phyloP scores from a whole-genome alignment of 2,888 invertebrate species.

The Volucella inanis region DNA sequence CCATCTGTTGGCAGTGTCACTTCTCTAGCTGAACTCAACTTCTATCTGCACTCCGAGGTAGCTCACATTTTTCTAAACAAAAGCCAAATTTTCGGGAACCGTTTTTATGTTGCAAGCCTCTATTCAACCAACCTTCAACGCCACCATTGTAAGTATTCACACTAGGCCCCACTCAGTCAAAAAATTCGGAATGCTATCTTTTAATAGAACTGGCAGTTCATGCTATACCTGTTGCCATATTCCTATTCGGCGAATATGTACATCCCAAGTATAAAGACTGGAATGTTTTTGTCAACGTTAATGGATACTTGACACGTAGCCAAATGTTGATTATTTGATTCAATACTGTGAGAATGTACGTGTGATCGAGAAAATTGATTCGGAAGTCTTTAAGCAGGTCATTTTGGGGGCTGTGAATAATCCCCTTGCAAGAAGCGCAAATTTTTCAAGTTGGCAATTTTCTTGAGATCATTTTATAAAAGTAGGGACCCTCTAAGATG shows the following conservation, averaged over 20 bases:
- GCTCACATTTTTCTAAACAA: slow-evolving; percentile 87
- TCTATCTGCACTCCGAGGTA: slow-evolving; percentile 89
- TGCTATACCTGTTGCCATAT: slow-evolving; percentile 83
- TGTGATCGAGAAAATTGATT: slow-evolving; percentile 83
- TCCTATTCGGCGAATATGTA: slow-evolving; percentile 82
- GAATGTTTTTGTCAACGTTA: slow-evolving; percentile 85
- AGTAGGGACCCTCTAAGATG: no score
- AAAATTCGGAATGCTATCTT: no score
- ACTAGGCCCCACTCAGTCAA: no score
- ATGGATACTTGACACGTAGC: slow-evolving; percentile 85
- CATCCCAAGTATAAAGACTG: slow-evolving; percentile 79
- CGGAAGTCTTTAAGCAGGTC: slow-evolving; percentile 83
- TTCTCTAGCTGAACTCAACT: slow-evolving; percentile 84
- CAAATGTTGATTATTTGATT: slow-evolving; percentile 86
- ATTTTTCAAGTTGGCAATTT: no score
- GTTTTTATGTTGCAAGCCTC: slow-evolving; percentile 89
- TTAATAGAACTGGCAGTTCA: no score
- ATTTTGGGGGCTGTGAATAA: slow-evolving; percentile 80
- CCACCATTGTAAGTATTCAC: slow-evolving; percentile 78
- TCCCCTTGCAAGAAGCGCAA: no score
- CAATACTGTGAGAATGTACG: slow-evolving; percentile 78
- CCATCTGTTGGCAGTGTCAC: slow-evolving; percentile 85
- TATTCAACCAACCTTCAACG: slow-evolving; percentile 79
- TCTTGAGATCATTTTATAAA: no score
- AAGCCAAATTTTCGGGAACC: slow-evolving; percentile 85